A percentile compares a stretch with the other conserved stretches of the same genome.
Evolutionary conservation across 1,140 invertebrate species (phyloP).

Genomic region (Bombus pascuorum): DNA sequence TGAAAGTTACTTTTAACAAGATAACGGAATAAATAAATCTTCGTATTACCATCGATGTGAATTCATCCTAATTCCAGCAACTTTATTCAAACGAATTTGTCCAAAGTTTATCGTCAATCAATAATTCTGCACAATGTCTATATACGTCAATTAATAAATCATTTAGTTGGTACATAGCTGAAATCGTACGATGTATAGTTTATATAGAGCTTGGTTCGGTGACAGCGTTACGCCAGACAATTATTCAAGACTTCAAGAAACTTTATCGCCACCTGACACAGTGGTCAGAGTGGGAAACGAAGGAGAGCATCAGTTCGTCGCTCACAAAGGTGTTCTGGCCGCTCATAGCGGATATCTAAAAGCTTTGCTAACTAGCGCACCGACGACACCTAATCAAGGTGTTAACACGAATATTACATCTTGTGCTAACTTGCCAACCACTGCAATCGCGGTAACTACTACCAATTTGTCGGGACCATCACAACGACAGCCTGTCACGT

Average conservation of each 20-base stretch:
- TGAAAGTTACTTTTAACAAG: too few relatives aligned
- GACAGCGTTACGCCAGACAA: constrained; percentile 69
- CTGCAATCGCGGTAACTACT: constrained; percentile 35
- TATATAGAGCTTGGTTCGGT: constrained; percentile 87
- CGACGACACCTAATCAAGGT: constrained; percentile 33
- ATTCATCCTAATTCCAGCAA: too few relatives aligned
- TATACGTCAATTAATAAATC: not conserved
- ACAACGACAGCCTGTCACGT: constrained; percentile 67
- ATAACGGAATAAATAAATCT: too few relatives aligned
- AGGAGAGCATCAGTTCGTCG: constrained; percentile 86
- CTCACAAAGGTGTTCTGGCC: constrained; percentile 86
- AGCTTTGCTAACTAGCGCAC: constrained; percentile 57
- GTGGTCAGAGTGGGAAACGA: constrained; percentile 85
- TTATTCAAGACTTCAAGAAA: constrained; percentile 74
- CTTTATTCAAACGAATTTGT: too few relatives aligned
- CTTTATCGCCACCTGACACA: constrained; percentile 84
- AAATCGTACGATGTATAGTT: constrained; percentile 76
- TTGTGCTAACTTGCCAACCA: constrained; percentile 22
- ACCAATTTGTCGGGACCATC: constrained; percentile 39
- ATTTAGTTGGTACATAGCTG: not conserved
- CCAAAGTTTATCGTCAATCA: too few relatives aligned
- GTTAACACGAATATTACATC: constrained; percentile 14
- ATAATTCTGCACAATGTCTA: not conserved
- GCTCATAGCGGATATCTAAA: constrained; percentile 87
- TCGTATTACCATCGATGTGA: too few relatives aligned